Conservation (phyloP, 2,113 vertebrate species). For the Entosphenus tridentatus region DNA sequence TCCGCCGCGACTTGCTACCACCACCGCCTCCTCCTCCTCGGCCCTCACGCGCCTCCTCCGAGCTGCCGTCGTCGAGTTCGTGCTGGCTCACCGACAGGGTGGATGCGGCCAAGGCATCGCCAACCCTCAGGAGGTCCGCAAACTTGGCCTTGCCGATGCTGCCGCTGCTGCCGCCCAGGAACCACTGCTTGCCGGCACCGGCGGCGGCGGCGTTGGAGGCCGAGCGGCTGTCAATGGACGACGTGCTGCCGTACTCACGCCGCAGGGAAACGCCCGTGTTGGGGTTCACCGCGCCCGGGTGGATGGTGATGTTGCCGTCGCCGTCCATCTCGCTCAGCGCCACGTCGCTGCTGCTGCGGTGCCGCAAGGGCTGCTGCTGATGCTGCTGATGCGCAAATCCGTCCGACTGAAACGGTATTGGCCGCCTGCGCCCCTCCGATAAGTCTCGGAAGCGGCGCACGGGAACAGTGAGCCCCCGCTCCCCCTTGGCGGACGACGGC, state of each 20-base stretch:
- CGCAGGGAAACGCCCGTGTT: slow-evolving; percentile 79
- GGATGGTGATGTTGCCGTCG: slow-evolving; percentile 31
- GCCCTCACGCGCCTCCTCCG: neutral
- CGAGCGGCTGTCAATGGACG: slow-evolving; percentile 51
- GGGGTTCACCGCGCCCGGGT: slow-evolving; percentile 53
- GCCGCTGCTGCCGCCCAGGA: too few species aligned
- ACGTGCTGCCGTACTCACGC: slow-evolving; percentile 76
- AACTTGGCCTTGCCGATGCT: too few species aligned
- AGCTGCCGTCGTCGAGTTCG: neutral
- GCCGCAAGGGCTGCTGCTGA: slow-evolving; percentile 45
- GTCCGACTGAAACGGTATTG: neutral
- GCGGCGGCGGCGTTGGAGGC: neutral
- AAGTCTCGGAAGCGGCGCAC: neutral
- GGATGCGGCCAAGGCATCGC: too few species aligned
- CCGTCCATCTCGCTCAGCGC: slow-evolving; percentile 88
- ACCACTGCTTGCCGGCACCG: too few species aligned
- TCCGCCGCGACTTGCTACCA: slow-evolving; percentile 11
- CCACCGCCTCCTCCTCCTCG: too few species aligned
- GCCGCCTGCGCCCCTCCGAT: neutral
- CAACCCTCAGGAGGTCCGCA: too few species aligned
- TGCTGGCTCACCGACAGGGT: neutral
- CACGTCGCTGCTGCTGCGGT: slow-evolving; percentile 85
- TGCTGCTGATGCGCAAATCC: neutral
- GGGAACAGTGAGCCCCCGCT: neutral
- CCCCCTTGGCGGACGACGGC: neutral